These are phyloP conservation scores for Microchrysa polita DNA, from an alignment of 2,888 invertebrate species.

Conservation along the genomic window DNA sequence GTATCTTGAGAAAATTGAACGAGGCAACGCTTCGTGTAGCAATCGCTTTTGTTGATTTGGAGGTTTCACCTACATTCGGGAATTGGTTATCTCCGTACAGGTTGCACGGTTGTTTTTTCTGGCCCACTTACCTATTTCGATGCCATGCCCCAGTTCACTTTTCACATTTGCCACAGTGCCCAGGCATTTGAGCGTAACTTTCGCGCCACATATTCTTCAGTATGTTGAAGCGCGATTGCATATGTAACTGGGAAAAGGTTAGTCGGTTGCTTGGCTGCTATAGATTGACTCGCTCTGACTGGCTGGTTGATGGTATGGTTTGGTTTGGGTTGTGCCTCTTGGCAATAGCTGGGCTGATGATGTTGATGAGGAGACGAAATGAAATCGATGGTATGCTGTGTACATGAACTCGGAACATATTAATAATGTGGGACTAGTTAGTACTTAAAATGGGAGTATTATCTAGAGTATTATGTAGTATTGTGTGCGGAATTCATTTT, in stretches of 20 bases:
- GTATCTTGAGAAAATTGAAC: conserved; percentile 39
- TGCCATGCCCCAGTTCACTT: conserved; percentile 47
- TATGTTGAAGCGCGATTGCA: conserved; percentile 3
- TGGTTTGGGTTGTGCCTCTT: not conserved
- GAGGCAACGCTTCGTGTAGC: conserved; percentile 7
- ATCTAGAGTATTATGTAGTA: conserved; percentile 30
- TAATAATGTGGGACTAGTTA: conserved; percentile 26
- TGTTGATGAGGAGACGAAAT: conserved; percentile 25
- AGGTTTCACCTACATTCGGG: conserved; percentile 50
- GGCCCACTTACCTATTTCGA: conserved; percentile 45
- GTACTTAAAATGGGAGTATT: conserved; percentile 24
- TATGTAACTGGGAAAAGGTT: conserved; percentile 36
- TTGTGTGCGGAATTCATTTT: conserved; percentile 33
- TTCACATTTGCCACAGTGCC: conserved; percentile 30
- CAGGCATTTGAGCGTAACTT: conserved; percentile 39
- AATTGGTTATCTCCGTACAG: conserved; percentile 48
- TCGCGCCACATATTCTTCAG: conserved; percentile 39
- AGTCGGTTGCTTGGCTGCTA: conserved; percentile 16
- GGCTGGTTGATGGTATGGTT: not conserved
- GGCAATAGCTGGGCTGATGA: conserved; percentile 1
- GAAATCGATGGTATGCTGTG: conserved; percentile 32
- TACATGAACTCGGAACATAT: conserved; percentile 1
- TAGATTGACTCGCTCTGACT: too few relatives aligned
- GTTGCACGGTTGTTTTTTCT: conserved; percentile 48
- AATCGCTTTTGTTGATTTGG: conserved; percentile 32